Evolutionary conservation across 2,888 invertebrate genomes (phyloP), one percentile per base, ranked within the genome.

Genomic region (Drosophila anomelani): DNA sequence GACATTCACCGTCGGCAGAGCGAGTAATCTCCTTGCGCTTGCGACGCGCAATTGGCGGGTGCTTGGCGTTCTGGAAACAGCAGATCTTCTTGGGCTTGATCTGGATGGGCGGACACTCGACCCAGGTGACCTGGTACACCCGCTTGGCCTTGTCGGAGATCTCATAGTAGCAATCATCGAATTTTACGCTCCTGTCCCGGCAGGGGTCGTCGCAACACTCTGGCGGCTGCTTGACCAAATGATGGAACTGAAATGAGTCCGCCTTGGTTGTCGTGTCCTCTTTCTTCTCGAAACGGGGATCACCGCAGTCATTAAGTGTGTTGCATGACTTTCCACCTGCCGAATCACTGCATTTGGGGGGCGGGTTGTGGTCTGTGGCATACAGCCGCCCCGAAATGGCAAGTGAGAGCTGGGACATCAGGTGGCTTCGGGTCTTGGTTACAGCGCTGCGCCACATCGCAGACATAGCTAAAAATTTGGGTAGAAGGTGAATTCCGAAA

Each of bases 51-150:
- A 85, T 32, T 0, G 90, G 90, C 0, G 85, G 85, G 0, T 56
- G 57, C 3, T 38, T 15, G 0, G 38, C 44, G 0, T 72, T 53
- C 5, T 62, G 64, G 32, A 39, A 66, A 39, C 88, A 89, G 57
- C 90, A 90, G 0, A 86, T 59, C 20, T 82, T 79, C 38, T 85
- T 88, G 29, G 81, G 83, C 32, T 79, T 73, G 7, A 81, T 83
- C n/a, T 62, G 5, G 0, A 85, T 29, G 0, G 77, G 60, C 0
- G 91, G 89, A 49, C 89, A 91, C 43, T 86, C 83, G 0, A 87
- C 71, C 91, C 91, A 91, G 10, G 91, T 91, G 20, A 90, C 66
- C 56, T 90, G 91, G 34, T 90, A 90, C 8, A 75, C 47, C 3
- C 91, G 79, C 10, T 76, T 80, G 3, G 76, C 80, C 56, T 89